These are phyloP conservation scores for Caenorhabditis tropicalis DNA, from an alignment of 1,140 invertebrate species.

Conservation along the genomic window DNA sequence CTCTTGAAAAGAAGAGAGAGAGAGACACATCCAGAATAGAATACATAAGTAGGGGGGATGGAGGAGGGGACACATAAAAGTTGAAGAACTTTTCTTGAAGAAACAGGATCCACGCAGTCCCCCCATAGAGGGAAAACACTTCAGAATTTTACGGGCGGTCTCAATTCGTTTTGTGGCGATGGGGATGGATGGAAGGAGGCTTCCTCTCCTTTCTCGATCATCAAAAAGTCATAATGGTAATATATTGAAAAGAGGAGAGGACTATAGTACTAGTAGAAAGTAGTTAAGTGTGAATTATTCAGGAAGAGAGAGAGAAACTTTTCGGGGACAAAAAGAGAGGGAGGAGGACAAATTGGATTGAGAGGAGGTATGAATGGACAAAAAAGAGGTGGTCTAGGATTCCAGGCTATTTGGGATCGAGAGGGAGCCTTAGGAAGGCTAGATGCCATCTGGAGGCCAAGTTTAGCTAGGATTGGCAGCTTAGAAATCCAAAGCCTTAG, in stretches of 20 bases:
- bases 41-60: slow-evolving; percentile 28
- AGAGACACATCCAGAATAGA: slow-evolving; percentile 27
- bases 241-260: neutral
- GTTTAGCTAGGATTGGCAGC: no score
- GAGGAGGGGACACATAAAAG: slow-evolving; percentile 6
- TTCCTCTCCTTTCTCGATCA: neutral
- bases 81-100: slow-evolving; percentile 18
- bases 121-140: slow-evolving; percentile 5
- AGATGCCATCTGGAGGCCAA: no score
- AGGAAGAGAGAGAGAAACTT: neutral
- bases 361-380: neutral
- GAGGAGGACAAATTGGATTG: neutral
- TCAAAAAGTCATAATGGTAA: slow-evolving; percentile 6
- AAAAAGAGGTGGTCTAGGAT: no score
- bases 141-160: slow-evolving; percentile 36
- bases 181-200: no score
- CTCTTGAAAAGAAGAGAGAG: neutral
- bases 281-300: neutral
- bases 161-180: neutral
- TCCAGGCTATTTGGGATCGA: no score
- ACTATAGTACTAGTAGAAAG: neutral
- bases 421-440: no score
- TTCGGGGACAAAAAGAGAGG: neutral
- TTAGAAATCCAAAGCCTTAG: no score
- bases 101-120: neutral